Percentiles rank a stretch among this genome's conserved stretches.
Conservation (phyloP, 1,140 invertebrate genomes). For the Delia radicum region DNA sequence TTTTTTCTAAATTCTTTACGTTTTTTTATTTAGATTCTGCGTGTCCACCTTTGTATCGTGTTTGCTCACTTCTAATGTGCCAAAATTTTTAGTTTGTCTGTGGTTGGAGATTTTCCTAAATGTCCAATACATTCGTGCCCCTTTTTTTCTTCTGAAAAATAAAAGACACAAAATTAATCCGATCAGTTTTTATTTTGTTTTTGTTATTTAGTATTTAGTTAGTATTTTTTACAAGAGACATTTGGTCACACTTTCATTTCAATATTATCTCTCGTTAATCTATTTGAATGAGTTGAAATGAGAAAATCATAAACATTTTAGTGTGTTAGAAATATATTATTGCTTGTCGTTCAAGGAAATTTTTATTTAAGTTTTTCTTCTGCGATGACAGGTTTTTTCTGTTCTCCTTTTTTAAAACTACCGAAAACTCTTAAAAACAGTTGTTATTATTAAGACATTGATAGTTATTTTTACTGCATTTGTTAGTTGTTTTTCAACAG, state of each 20-base stretch:
- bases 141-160: neutral
- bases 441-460: no score
- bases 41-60: conserved; percentile 4
- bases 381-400: no score
- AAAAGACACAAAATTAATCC: neutral
- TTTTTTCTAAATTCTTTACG: neutral
- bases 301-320: neutral
- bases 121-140: conserved; percentile 8
- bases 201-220: neutral
- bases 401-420: no score
- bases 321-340: neutral
- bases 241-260: conserved; percentile 17
- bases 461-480: no score
- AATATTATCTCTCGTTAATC: neutral
- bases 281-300: neutral
- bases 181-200: conserved; percentile 3
- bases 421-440: no score
- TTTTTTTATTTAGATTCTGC: neutral
- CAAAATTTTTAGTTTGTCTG: conserved; percentile 17
- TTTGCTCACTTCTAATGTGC: conserved; percentile 22
- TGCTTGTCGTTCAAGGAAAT: no score
- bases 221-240: conserved; percentile 4
- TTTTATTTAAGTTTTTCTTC: no score
- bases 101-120: conserved; percentile 14
- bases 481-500: no score